Base-by-base conservation (phyloP, 2,797 vertebrate species). In the Neosilurus hyrtlii region DNA sequence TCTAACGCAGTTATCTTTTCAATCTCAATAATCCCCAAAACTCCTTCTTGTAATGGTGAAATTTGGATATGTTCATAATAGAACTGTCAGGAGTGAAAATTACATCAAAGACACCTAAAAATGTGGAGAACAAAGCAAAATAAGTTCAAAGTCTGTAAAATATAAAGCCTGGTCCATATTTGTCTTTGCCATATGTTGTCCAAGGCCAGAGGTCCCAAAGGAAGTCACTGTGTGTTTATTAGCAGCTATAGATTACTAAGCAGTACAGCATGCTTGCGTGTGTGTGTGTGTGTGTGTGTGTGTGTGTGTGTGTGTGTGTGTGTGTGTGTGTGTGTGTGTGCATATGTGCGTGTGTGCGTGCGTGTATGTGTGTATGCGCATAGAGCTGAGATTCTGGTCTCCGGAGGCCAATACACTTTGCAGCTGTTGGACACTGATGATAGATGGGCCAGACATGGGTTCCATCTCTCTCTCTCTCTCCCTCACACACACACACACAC, bases 391-490 rank as follows among this genome's bases (percentile, higher is more conserved):
- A 75, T 54, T 54, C 54, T 54, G 22, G 56, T 54, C 79, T 81
- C 56, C 16, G 75, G 52, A 59, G 62, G 62, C 72, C 62, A 54
- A 76, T 30, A 77, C 51, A 56, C 63, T 65, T 67, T 22, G 43
- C 81, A 82, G 81, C 81, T 82, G 81, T 68, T 82, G 51, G 52
- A 63, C 22, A 54, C 20, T 8, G 62, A 76, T 57, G 81, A 82
- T 51, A 9, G 73, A 77, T 75, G 49, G 63, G 63, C 35, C 72
- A 82, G 81, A 68, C 35, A 15, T 72, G 24, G n/a, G 57, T 49
- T 81, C 37, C 79, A 81, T 68, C 65, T 59, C 79, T 57, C 63
- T 24, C 35, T 24, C 75, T 49, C 71, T 9, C 62, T 30, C 73
- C 9, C 71, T 26, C 68, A 68, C 76, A 51, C 75, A 51, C 57